phyloP scores from a whole-genome alignment of 2,888 invertebrate genomes.

The Nebria brevicollis region DNA sequence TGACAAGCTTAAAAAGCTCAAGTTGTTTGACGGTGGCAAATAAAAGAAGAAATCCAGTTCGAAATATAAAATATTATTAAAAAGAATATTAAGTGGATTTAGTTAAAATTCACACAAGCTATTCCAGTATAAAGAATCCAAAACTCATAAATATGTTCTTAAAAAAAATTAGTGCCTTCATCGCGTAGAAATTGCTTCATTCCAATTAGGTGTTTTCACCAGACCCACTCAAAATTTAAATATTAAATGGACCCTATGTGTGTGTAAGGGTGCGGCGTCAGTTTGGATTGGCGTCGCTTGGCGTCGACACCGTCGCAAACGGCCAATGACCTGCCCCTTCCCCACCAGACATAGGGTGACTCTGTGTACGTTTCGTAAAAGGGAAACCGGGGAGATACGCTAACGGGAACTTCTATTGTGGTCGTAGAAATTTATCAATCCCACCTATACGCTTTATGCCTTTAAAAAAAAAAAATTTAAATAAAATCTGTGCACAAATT shows the following conservation, averaged over 20 bases:
- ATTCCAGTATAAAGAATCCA: no score
- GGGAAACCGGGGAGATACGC: neutral
- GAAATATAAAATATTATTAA: neutral
- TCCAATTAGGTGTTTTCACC: no score
- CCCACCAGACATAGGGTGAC: neutral
- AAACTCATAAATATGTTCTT: no score
- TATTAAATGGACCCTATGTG: neutral
- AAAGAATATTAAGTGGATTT: no score
- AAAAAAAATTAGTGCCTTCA: no score
- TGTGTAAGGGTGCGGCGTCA: neutral
- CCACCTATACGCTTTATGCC: neutral
- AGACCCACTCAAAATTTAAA: no score
- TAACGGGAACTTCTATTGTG: neutral
- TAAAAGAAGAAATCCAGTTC: neutral
- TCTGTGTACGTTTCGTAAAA: neutral
- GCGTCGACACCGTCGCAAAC: neutral
- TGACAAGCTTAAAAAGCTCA: neutral
- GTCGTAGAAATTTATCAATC: neutral
- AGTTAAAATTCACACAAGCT: no score
- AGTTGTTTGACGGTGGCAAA: neutral
- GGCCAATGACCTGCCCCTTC: conserved; percentile 1
- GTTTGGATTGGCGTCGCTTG: neutral
- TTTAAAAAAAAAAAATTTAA: neutral
- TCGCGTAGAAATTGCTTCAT: no score
- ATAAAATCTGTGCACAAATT: no score